Percentiles rank a stretch among this genome's conserved stretches.
Conservation (phyloP, 1,140 invertebrate genomes). For the Polyergus mexicanus region DNA sequence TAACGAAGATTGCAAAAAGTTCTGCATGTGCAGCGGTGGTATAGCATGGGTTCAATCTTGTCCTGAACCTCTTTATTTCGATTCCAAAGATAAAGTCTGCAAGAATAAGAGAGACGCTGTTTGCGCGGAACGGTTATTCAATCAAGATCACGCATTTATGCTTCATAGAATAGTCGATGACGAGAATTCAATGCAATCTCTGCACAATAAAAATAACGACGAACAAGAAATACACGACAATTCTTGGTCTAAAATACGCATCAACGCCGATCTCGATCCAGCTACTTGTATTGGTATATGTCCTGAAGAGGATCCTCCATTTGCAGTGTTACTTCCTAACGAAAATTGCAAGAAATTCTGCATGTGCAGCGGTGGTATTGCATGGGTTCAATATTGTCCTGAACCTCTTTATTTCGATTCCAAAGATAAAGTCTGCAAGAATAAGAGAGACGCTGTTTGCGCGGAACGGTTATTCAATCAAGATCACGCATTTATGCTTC, state of each 20-base stretch:
- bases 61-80: slow-evolving; percentile 5
- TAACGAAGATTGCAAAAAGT: slow-evolving; percentile 36
- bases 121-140: background rate
- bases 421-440: background rate
- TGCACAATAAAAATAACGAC: no score
- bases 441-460: background rate
- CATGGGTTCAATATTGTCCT: background rate
- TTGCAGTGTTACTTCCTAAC: slow-evolving; percentile 8
- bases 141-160: background rate
- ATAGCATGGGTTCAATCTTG: background rate
- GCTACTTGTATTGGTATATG: slow-evolving; percentile 6
- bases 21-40: slow-evolving; percentile 28
- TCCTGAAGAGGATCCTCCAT: background rate
- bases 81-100: background rate
- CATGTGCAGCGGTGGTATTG: background rate
- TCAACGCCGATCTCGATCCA: background rate
- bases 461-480: background rate
- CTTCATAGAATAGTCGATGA: background rate
- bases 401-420: slow-evolving; percentile 25
- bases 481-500: background rate
- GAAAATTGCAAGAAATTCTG: slow-evolving; percentile 45
- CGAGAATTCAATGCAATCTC: no score
- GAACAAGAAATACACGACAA: no score
- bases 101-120: background rate
- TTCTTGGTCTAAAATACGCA: background rate